phyloP scores from a whole-genome alignment of 1,140 invertebrate species.

The Panulirus ornatus region DNA sequence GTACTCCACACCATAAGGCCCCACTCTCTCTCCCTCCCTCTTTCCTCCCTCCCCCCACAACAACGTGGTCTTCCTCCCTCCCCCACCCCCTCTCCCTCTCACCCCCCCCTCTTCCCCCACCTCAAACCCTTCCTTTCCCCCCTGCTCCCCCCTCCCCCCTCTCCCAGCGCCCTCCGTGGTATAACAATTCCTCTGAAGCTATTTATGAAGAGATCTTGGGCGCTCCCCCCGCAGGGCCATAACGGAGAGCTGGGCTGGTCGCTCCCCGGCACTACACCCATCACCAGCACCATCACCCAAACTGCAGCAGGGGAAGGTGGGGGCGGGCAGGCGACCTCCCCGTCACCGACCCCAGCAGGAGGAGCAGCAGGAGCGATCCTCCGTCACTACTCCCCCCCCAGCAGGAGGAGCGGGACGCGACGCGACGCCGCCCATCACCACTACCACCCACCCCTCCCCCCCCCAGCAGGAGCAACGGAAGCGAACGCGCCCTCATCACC shows the following conservation, averaged over 20 bases:
- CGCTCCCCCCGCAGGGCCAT: background rate
- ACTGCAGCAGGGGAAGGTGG: too few species aligned
- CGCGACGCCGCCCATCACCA: too few species aligned
- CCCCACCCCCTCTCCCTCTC: background rate
- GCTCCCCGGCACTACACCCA: background rate
- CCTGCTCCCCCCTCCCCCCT: too few species aligned
- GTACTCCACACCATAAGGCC: too few species aligned
- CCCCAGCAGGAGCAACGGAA: too few species aligned
- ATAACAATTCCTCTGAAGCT: constrained; percentile 22
- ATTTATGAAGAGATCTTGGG: constrained; percentile 12
- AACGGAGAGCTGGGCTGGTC: background rate
- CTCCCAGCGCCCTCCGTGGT: background rate
- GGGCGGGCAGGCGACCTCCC: too few species aligned
- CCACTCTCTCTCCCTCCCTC: background rate
- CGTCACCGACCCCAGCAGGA: background rate
- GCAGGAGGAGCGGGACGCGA: too few species aligned
- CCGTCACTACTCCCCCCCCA: too few species aligned
- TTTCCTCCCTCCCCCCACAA: too few species aligned
- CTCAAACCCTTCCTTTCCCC: background rate
- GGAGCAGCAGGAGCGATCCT: too few species aligned
- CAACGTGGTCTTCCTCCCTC: too few species aligned
- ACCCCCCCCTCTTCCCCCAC: background rate
- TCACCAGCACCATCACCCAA: constrained; percentile 19
- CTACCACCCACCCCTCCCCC: background rate
- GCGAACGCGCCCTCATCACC: background rate